These are phyloP conservation scores for Premnoplex brunnescens DNA, from an alignment of 2,797 vertebrate species.

Conservation along the genomic window DNA sequence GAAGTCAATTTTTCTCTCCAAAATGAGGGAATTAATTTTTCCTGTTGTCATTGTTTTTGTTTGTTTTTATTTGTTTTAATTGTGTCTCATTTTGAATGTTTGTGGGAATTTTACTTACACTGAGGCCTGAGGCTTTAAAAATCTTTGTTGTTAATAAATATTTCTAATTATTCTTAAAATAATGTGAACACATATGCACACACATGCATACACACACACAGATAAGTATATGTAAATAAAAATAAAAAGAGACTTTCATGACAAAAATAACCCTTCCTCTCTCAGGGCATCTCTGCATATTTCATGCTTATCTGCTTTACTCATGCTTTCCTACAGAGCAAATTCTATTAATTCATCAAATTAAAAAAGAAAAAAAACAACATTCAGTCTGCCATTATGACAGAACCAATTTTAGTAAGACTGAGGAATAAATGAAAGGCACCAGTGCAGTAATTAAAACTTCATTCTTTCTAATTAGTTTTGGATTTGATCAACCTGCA, in stretches of 20 bases:
- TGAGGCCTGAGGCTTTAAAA: background rate
- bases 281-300: background rate
- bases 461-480: constrained; percentile 37
- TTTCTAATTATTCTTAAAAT: background rate
- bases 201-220: background rate
- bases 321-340: background rate
- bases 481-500: background rate
- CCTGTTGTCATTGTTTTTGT: background rate
- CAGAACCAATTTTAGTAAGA: background rate
- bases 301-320: background rate
- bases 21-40: background rate
- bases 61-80: too few species aligned
- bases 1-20: background rate
- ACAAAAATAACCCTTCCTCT: background rate
- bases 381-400: background rate
- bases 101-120: background rate
- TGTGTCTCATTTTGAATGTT: background rate
- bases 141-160: background rate
- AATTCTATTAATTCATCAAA: background rate
- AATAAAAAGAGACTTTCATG: background rate
- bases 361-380: background rate
- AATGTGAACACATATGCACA: background rate
- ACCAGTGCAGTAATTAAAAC: background rate
- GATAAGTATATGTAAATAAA: background rate
- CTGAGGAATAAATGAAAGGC: background rate